Percentiles rank a stretch among this genome's conserved stretches.
These are phyloP conservation scores for Podarcis raffonei DNA, from an alignment of 2,113 vertebrate genomes.

Conservation along the genomic window DNA sequence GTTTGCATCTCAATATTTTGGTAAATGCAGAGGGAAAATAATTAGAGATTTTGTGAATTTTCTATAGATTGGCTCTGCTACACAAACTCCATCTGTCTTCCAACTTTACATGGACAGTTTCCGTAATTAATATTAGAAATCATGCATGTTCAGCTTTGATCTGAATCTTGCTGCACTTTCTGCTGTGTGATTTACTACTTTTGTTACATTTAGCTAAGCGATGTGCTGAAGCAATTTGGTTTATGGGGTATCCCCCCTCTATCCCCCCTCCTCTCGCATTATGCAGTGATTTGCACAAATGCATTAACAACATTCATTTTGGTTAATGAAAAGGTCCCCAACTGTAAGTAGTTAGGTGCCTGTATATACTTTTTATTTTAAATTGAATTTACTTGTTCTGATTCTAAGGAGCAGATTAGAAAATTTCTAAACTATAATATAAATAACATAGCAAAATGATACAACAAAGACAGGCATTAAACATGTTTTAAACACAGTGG, in stretches of 20 bases:
- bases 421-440: not conserved
- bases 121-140: not conserved
- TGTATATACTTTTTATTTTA: not conserved
- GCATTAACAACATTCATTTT: not conserved
- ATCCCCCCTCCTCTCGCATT: no score
- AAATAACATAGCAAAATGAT: conserved; percentile 30
- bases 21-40: not conserved
- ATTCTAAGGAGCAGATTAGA: not conserved
- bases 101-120: not conserved
- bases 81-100: not conserved
- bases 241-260: no score
- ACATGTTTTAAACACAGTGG: conserved; percentile 56
- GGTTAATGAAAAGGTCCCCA: not conserved
- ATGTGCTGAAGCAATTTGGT: no score
- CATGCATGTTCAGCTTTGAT: not conserved
- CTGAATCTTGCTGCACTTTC: not conserved
- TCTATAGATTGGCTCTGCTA: not conserved
- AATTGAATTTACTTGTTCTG: conserved; percentile 5
- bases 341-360: not conserved
- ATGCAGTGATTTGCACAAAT: not conserved
- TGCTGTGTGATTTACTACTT: not conserved
- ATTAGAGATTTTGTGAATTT: not conserved
- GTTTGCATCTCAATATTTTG: not conserved
- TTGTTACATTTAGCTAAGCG: no score
- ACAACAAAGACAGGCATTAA: conserved; percentile 48